Conservation (phyloP, 2,797 vertebrate species). For the Acanthopagrus latus region DNA sequence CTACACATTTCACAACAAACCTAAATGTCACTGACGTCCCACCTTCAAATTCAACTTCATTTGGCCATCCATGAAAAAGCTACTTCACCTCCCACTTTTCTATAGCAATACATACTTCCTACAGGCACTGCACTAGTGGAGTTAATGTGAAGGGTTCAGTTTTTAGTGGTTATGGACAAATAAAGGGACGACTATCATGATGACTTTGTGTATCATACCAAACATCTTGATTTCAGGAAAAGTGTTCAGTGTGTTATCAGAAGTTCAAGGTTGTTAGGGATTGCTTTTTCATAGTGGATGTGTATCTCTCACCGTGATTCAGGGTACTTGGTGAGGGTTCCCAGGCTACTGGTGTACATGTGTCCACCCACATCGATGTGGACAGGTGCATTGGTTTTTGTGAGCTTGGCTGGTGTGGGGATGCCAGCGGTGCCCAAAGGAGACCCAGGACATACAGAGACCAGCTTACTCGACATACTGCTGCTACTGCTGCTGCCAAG, state of each 20-base stretch:
- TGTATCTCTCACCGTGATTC: slow-evolving; percentile 91
- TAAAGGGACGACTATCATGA: no score
- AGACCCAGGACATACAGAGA: slow-evolving; percentile 91
- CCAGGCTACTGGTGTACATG: slow-evolving; percentile 99
- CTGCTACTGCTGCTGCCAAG: slow-evolving; percentile 82
- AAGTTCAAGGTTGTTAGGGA: background rate
- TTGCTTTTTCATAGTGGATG: background rate
- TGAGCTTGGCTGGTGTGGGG: slow-evolving; percentile 95
- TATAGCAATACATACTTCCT: no score
- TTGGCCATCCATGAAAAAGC: no score
- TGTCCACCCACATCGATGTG: slow-evolving; percentile 98
- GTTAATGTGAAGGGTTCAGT: no score
- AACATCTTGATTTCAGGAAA: background rate
- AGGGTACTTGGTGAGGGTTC: slow-evolving; percentile 96
- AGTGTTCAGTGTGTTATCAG: background rate
- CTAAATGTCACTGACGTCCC: no score
- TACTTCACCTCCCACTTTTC: no score
- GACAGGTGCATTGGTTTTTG: slow-evolving; percentile 95
- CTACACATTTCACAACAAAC: no score
- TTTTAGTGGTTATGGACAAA: no score
- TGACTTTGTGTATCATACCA: background rate
- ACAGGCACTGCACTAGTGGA: no score
- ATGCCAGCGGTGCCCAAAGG: slow-evolving; percentile 92
- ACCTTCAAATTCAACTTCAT: no score
- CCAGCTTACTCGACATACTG: slow-evolving; percentile 88